Base-by-base conservation (phyloP, 2,797 vertebrate species). In the Euphonia xanthogaster region DNA sequence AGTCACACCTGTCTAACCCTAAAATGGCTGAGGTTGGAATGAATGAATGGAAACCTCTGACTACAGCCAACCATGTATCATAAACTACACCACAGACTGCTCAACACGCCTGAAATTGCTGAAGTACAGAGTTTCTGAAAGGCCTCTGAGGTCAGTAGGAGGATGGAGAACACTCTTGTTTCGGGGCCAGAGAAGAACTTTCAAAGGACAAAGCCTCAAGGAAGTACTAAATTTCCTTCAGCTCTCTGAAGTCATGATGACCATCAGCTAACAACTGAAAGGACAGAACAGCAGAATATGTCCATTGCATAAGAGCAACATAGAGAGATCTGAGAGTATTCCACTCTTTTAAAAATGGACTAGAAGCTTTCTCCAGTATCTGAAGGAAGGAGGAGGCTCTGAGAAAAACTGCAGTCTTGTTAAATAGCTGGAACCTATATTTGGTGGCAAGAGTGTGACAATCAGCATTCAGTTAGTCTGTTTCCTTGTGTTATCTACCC, bases 1-100 rank as follows among this genome's bases (percentile, higher is more conserved):
- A 91, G 65, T 93, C 93, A 86, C 68, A 80, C 54, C 78, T 86
- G 30, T 44, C 79, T 68, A 86, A 77, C 28, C 28, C 20, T 83
- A 67, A 71, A 53, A 68, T 30, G 65, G 27, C 2, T 83, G 65
- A 93, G 18, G 33, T 14, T 89, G 72, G 75, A 86, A 89, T 57
- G 31, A 93, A 65, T 44, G 61, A 92, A 77, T 5, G 5, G 35
- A 87, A 95, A 73, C 55, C 67, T 89, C 60, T 63, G 53, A 50
- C 37, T 90, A 50, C n/a, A 39, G 53, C 76, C n/a, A 80, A 42
- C 63, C 73, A 27, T 62, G 61, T 83, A 71, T 83, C 90, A 94
- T 37, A 50, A 91, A 67, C 42, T 45, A 57, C 42, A 85, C 20
- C 12, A 30, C 28, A 47, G 0, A 51, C 21, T n/a, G 50, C 48